A percentile compares a stretch with the other conserved stretches of the same genome.
phyloP scores from a whole-genome alignment of 1,140 invertebrate genomes.

The roundworm (Caenorhabditis elegans) region WBcel235 BX284602.5:7326001-7326500 shows the following conservation, averaged over 20 bases:
- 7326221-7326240: no score
- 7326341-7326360: not conserved
- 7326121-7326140: no score
- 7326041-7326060: not conserved
- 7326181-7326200: no score
- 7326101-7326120: no score
- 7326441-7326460: not conserved
- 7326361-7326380: not conserved
- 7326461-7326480: not conserved
- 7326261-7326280: no score
- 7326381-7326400: conserved; percentile 23
- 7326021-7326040: not conserved
- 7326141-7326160: no score
- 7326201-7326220: no score
- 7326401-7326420: conserved; percentile 21
- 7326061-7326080: no score
- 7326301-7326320: not conserved
- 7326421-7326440: conserved; percentile 13
- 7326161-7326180: no score
- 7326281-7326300: not conserved
- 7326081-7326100: no score
- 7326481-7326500: not conserved
- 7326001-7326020: not conserved
- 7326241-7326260: no score
- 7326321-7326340: not conserved